These are phyloP conservation scores for Mesorhabditis sp. DNA, from an alignment of 2,888 invertebrate genomes.

Conservation along the genomic window DNA sequence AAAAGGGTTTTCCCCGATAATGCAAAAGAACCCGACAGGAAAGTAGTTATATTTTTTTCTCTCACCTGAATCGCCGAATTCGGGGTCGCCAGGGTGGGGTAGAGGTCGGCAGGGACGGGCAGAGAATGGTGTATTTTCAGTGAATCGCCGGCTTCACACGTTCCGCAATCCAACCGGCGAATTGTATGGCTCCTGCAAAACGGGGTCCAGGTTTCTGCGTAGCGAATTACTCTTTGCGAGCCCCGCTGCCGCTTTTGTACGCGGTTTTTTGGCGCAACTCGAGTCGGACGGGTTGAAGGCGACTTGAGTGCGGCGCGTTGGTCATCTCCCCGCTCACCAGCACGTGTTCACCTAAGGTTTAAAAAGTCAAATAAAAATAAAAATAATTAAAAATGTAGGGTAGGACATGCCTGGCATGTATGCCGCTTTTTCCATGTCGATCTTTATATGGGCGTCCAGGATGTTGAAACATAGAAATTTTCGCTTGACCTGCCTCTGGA, in stretches of 20 bases:
- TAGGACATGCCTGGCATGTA: slow-evolving; percentile 13
- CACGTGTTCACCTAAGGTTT: slow-evolving; percentile 27
- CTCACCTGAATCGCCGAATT: slow-evolving; percentile 15
- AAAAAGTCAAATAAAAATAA: background rate
- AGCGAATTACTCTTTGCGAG: slow-evolving; percentile 25
- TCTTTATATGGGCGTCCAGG: slow-evolving; percentile 24
- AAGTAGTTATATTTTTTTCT: background rate
- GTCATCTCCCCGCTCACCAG: slow-evolving; percentile 27
- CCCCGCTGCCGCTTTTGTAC: slow-evolving; percentile 26
- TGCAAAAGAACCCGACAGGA: no score
- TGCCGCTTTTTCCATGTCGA: slow-evolving; percentile 30
- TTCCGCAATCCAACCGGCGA: background rate
- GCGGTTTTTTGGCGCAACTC: slow-evolving; percentile 28
- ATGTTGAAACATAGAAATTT: slow-evolving; percentile 22
- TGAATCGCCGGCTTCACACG: slow-evolving; percentile 10
- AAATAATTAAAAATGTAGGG: background rate
- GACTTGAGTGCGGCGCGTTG: slow-evolving; percentile 19
- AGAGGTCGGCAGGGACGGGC: slow-evolving; percentile 15
- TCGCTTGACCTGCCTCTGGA: background rate
- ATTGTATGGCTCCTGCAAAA: slow-evolving; percentile 4
- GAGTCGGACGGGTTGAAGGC: slow-evolving; percentile 26
- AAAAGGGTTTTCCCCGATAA: no score
- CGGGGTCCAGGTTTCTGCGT: background rate
- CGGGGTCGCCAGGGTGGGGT: slow-evolving; percentile 12
- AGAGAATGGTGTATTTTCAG: slow-evolving; percentile 18